Conservation (phyloP, 2,888 invertebrate genomes). For the Leucania comma region DNA sequence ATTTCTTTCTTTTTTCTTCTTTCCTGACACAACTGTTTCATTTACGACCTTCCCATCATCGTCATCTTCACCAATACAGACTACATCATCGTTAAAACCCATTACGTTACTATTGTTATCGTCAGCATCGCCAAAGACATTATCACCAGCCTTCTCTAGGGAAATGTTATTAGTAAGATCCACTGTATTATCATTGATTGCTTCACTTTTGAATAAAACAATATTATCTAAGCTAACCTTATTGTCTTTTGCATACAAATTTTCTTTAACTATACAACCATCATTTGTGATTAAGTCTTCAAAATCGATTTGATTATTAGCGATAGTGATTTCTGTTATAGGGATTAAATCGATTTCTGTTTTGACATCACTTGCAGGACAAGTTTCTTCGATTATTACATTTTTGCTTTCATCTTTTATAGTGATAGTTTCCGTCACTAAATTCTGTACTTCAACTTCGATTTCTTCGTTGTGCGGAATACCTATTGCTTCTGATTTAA, state of each 20-base stretch:
- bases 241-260: not conserved
- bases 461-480: slow-evolving; percentile 26
- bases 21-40: not conserved
- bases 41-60: not conserved
- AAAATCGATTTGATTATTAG: slow-evolving; percentile 58
- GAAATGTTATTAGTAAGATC: not conserved
- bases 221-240: slow-evolving; percentile 10
- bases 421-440: not conserved
- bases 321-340: slow-evolving; percentile 19
- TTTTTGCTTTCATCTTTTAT: slow-evolving; percentile 56
- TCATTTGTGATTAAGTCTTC: slow-evolving; percentile 58
- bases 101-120: not conserved
- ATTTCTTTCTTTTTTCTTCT: not conserved
- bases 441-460: slow-evolving; percentile 8
- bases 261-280: not conserved
- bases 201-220: slow-evolving; percentile 13
- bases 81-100: not conserved
- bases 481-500: slow-evolving; percentile 47
- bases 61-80: not conserved
- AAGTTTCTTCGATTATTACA: slow-evolving; percentile 36
- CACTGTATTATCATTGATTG: no score
- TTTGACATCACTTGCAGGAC: not conserved
- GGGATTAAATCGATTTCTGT: slow-evolving; percentile 39
- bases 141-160: not conserved
- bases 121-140: not conserved